Evolutionary conservation across 2,888 invertebrate genomes (phyloP).

Genomic region (Proisotoma minuta): DNA sequence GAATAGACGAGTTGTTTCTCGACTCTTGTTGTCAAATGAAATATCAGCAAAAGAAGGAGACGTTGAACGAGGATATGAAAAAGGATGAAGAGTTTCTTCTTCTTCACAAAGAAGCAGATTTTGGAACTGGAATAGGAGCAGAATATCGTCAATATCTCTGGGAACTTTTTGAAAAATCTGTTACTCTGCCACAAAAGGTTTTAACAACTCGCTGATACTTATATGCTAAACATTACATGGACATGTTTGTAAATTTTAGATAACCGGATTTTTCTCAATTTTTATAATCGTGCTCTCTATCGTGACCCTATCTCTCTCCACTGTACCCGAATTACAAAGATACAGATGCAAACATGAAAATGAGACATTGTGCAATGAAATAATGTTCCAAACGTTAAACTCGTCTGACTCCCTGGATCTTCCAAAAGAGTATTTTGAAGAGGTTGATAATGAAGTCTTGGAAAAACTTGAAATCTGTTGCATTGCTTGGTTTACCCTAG

Average conservation of each 20-base stretch:
- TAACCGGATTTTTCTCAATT: constrained; percentile 25
- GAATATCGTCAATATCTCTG: constrained; percentile 21
- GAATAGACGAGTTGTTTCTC: constrained; percentile 25
- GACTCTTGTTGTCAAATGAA: constrained; percentile 30
- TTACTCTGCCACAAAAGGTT: constrained; percentile 26
- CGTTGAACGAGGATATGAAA: constrained; percentile 24
- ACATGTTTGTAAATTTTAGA: constrained; percentile 11
- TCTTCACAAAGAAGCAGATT: constrained; percentile 27
- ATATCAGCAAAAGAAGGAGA: constrained; percentile 22
- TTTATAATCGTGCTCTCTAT: constrained; percentile 34
- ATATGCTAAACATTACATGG: not conserved
- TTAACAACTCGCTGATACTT: not conserved
- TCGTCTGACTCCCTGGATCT: not conserved
- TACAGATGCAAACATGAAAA: constrained; percentile 20
- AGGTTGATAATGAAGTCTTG: constrained; percentile 17
- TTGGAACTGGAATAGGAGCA: constrained; percentile 21
- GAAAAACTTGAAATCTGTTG: constrained; percentile 26
- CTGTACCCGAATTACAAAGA: constrained; percentile 29
- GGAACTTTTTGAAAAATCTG: constrained; percentile 35
- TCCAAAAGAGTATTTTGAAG: constrained; percentile 6
- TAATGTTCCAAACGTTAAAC: not conserved
- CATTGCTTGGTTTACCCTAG: constrained; percentile 32
- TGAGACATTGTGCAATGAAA: constrained; percentile 16
- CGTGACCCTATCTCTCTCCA: constrained; percentile 29
- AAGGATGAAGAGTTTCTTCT: constrained; percentile 21